phyloP scores from a whole-genome alignment of 2,888 invertebrate species.

The Pyrrhosoma nymphula region DNA sequence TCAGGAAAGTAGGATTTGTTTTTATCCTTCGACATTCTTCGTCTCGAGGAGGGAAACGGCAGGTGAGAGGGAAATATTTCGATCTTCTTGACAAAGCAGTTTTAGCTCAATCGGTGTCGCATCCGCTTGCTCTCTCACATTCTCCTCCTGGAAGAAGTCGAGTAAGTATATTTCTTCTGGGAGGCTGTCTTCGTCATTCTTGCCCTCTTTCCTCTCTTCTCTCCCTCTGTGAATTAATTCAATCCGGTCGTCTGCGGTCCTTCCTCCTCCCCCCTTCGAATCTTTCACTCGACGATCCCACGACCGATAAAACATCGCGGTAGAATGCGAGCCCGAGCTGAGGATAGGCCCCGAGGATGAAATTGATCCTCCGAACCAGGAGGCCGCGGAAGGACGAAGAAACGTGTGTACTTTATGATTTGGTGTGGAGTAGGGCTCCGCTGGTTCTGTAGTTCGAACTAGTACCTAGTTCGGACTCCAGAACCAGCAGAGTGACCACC shows the following conservation, averaged over 20 bases:
- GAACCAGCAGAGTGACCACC: too few relatives aligned
- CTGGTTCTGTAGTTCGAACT: background rate
- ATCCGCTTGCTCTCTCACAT: background rate
- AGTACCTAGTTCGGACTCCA: too few relatives aligned
- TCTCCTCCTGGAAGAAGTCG: background rate
- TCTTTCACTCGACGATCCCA: background rate
- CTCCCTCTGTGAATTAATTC: background rate
- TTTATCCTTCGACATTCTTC: background rate
- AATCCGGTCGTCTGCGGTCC: background rate
- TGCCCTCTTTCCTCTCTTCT: background rate
- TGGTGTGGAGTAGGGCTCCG: too few relatives aligned
- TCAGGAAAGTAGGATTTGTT: background rate
- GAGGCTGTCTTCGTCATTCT: background rate
- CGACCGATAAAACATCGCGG: background rate
- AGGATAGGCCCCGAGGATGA: background rate
- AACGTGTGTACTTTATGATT: background rate
- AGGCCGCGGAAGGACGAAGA: background rate
- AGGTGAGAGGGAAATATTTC: background rate
- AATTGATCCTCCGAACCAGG: background rate
- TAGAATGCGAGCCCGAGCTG: background rate
- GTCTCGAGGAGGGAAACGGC: background rate
- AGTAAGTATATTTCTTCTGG: background rate
- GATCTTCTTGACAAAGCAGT: background rate
- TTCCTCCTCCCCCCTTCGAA: background rate
- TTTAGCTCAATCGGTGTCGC: background rate